These are phyloP conservation scores for Saccostrea glomerata DNA, from an alignment of 1,140 invertebrate genomes.

Conservation along the genomic window DNA sequence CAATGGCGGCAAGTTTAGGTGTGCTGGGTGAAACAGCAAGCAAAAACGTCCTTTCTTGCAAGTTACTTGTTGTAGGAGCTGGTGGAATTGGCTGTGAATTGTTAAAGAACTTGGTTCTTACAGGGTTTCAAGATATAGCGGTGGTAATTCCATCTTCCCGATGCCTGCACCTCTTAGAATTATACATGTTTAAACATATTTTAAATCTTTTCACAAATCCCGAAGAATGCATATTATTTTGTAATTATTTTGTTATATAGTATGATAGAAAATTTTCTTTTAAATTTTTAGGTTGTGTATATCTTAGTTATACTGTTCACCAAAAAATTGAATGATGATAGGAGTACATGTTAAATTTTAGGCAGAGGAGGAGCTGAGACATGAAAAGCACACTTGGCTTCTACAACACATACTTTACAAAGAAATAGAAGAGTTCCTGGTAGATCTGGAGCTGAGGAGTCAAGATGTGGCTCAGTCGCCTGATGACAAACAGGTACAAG, in stretches of 20 bases:
- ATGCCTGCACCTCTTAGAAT: too few species aligned
- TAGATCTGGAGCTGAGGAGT: slow-evolving; percentile 67
- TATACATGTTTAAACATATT: too few species aligned
- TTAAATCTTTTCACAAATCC: too few species aligned
- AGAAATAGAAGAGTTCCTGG: slow-evolving; percentile 70
- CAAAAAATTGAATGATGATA: too few species aligned
- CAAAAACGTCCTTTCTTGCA: slow-evolving; percentile 68
- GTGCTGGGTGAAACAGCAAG: slow-evolving; percentile 67
- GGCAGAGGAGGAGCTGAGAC: slow-evolving; percentile 69
- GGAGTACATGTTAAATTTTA: slow-evolving; percentile 48
- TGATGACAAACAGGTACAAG: slow-evolving; percentile 67
- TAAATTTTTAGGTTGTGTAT: too few species aligned
- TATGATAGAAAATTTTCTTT: too few species aligned
- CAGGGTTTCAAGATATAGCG: slow-evolving; percentile 95
- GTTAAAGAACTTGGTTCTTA: slow-evolving; percentile 97
- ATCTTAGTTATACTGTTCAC: too few species aligned
- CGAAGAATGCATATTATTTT: too few species aligned
- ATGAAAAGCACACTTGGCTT: slow-evolving; percentile 71
- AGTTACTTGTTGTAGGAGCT: slow-evolving; percentile 95
- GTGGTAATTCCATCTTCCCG: slow-evolving; percentile 93
- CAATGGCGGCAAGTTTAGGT: slow-evolving; percentile 74
- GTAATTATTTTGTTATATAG: too few species aligned
- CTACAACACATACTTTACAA: slow-evolving; percentile 68
- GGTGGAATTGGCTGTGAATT: slow-evolving; percentile 99
- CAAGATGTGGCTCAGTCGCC: slow-evolving; percentile 63